Percentiles rank a stretch among this genome's conserved stretches.
These are phyloP conservation scores for Corythaeola cristata DNA, from an alignment of 2,113 vertebrate species.

Conservation along the genomic window DNA sequence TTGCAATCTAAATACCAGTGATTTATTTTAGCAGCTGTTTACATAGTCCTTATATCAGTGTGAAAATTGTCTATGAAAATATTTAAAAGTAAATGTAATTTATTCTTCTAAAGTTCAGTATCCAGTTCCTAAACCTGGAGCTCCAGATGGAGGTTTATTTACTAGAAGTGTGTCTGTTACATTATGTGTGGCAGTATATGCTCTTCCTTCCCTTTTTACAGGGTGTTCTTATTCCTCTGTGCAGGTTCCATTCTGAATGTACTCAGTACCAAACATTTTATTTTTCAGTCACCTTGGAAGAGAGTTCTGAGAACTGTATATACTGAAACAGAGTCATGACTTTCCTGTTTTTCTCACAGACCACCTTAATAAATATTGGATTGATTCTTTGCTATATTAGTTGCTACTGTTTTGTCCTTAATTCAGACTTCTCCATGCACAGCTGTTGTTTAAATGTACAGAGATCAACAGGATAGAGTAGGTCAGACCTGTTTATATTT, in stretches of 20 bases:
- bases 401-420: neutral
- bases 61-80: conserved; percentile 65
- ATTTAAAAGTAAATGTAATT: conserved; percentile 65
- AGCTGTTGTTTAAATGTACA: neutral
- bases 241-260: neutral
- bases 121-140: conserved; percentile 34
- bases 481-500: neutral
- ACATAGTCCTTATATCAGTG: conserved; percentile 23
- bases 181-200: neutral
- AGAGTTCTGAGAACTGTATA: neutral
- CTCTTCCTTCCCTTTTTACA: neutral
- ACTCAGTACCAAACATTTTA: neutral
- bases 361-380: neutral
- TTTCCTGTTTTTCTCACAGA: neutral
- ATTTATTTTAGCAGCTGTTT: conserved; percentile 22
- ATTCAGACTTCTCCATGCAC: neutral
- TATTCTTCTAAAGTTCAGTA: conserved; percentile 65
- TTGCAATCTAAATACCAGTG: conserved; percentile 18
- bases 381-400: neutral
- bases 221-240: neutral
- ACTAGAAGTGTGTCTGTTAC: conserved; percentile 11
- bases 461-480: neutral
- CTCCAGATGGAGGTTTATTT: conserved; percentile 62
- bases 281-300: conserved; percentile 12
- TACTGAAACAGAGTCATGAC: neutral